Evolutionary conservation across 2,888 invertebrate species (phyloP), one percentile per base, ranked within the genome.

Genomic region (Synergus laeviventris): DNA sequence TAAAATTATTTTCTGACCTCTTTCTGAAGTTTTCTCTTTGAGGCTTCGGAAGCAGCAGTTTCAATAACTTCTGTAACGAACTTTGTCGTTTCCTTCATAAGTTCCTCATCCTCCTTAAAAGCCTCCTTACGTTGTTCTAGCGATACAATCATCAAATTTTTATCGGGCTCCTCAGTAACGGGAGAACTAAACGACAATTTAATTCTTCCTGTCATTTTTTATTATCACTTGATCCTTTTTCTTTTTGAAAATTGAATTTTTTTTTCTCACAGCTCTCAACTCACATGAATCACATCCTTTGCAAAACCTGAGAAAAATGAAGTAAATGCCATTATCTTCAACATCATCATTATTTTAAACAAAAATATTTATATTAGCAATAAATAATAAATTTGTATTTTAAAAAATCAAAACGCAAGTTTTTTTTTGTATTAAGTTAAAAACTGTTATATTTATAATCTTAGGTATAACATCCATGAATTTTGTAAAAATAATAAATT

Each of bases 1-100:
- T 54, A 12, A 56, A 39, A 59, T 31, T 54, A 18, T 59, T 38
- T 59, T 16, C 56, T 83, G 73, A 90, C 91, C 86, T 91, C 86
- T 56, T 84, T 81, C 36, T 86, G 84, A 45, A 83, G 78, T 80
- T 87, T 89, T 81, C 91, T 87, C 77, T 86, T 90, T 2, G 89
- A 85, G 18, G 91, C 92, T 81, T 92, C 92, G 54, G 89, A 86
- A 64, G 91, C 88, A 12, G 92, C 92, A 39, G 88, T 90, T 81
- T 91, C 91, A 80, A 92, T 91, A 76, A 92, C 91, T 76, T 92
- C 92, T 78, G 89, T 89, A 4, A 92, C 91, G 84, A 92, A 92
- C 82, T 90, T 91, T 42, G 89, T 91, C 1, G 92, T 92, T 82
- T 91, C 91, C 81, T 89, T 90, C 89, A 92, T 91, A 11, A 92